Conservation (phyloP, 2,113 vertebrate species). For the Petaurus breviceps region DNA sequence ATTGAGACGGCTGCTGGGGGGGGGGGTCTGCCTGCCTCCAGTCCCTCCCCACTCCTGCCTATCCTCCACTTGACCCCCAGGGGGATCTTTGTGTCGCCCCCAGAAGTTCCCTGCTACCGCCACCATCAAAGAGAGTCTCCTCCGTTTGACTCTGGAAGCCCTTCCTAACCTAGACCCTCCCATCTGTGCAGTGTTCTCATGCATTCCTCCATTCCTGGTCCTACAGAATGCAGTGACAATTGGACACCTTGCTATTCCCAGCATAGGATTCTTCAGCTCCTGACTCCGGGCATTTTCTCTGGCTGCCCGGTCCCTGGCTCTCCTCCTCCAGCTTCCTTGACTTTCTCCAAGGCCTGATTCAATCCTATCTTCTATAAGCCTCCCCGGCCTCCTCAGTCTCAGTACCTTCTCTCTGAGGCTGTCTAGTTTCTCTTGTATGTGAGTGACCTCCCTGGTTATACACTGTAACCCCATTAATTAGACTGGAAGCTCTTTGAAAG, state of each 20-base stretch:
- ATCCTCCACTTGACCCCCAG: background rate
- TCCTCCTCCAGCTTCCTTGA: background rate
- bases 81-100: background rate
- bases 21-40: background rate
- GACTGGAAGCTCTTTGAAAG: background rate
- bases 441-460: background rate
- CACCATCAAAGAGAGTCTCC: background rate
- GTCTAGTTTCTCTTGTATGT: background rate
- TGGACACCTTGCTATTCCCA: background rate
- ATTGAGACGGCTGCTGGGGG: background rate
- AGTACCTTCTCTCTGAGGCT: slow-evolving; percentile 1
- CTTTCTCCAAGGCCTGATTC: background rate
- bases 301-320: background rate
- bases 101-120: background rate
- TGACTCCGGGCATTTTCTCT: background rate
- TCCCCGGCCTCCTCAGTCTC: background rate
- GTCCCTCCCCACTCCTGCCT: background rate
- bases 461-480: background rate
- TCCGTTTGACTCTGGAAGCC: background rate
- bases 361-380: background rate
- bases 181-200: background rate
- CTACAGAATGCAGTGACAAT: background rate
- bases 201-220: background rate
- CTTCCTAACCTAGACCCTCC: background rate
- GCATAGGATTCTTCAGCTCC: background rate